phyloP scores from a whole-genome alignment of 2,888 invertebrate species.

The Acronicta alni region DNA sequence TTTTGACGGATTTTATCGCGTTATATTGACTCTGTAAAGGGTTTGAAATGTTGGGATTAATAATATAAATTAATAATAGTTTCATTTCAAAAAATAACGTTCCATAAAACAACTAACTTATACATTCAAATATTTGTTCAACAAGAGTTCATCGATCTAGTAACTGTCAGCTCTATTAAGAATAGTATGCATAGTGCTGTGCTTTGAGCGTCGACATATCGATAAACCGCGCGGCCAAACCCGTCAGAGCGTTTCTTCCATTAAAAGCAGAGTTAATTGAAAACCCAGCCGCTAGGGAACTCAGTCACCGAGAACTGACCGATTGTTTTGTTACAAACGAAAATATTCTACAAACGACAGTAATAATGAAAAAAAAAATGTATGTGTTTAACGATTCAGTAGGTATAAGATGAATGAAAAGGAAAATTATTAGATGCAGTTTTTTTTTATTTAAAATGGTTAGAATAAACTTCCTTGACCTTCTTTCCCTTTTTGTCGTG shows the following conservation, averaged over 20 bases:
- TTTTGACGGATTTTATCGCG: too few species aligned
- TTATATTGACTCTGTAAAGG: too few species aligned
- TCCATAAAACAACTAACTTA: too few species aligned
- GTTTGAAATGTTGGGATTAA: too few species aligned
- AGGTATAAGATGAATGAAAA: neutral
- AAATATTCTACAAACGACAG: conserved; percentile 48
- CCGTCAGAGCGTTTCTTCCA: conserved; percentile 60
- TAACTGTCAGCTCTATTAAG: conserved; percentile 1
- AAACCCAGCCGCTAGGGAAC: conserved; percentile 54
- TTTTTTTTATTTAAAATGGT: too few species aligned
- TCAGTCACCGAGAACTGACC: conserved; percentile 46
- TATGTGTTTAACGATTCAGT: neutral
- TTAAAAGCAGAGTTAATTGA: conserved; percentile 64
- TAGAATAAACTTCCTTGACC: too few species aligned
- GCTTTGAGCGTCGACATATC: conserved; percentile 46
- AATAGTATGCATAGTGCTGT: conserved; percentile 45
- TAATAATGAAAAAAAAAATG: conserved; percentile 13
- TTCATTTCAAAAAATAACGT: too few species aligned
- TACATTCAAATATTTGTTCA: neutral
- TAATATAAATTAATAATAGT: too few species aligned
- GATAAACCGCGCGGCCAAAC: conserved; percentile 36
- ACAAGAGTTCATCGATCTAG: conserved; percentile 2
- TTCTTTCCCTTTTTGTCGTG: too few species aligned
- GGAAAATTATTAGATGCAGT: too few species aligned
- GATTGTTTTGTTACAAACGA: conserved; percentile 57